phyloP scores from a whole-genome alignment of 2,113 vertebrate genomes.

The Passer domesticus region DNA sequence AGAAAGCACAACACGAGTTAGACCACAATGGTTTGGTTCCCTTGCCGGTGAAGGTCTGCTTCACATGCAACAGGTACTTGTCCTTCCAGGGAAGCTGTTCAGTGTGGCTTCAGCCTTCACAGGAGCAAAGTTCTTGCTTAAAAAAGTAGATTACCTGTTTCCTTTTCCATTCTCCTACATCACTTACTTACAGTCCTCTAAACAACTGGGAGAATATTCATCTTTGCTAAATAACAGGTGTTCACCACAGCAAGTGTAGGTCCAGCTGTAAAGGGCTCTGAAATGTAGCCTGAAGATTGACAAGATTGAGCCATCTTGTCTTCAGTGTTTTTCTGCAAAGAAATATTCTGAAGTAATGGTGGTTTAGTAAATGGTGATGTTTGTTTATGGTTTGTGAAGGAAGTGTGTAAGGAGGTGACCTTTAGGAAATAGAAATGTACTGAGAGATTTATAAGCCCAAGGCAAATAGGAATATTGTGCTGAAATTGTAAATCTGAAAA shows the following conservation, averaged over 20 bases:
- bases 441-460: neutral
- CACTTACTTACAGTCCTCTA: neutral
- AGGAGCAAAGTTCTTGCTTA: neutral
- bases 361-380: neutral
- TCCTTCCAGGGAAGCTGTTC: neutral
- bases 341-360: neutral
- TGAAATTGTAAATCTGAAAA: conserved; percentile 3
- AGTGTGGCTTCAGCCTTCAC: neutral
- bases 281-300: neutral
- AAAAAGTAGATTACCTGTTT: neutral
- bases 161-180: neutral
- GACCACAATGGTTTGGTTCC: conserved; percentile 95
- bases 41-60: conserved; percentile 95
- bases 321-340: neutral
- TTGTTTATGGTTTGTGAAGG: neutral
- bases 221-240: neutral
- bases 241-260: neutral
- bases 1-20: conserved; percentile 93
- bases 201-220: neutral
- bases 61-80: conserved; percentile 91
- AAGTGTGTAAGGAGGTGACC: neutral
- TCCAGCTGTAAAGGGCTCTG: neutral
- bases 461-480: neutral
- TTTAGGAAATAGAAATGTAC: conserved; percentile 21
- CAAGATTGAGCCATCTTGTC: neutral